Percentiles rank a stretch among this genome's conserved stretches.
Conservation (phyloP, 2,888 invertebrate species). For the Bellardia pandia region DNA sequence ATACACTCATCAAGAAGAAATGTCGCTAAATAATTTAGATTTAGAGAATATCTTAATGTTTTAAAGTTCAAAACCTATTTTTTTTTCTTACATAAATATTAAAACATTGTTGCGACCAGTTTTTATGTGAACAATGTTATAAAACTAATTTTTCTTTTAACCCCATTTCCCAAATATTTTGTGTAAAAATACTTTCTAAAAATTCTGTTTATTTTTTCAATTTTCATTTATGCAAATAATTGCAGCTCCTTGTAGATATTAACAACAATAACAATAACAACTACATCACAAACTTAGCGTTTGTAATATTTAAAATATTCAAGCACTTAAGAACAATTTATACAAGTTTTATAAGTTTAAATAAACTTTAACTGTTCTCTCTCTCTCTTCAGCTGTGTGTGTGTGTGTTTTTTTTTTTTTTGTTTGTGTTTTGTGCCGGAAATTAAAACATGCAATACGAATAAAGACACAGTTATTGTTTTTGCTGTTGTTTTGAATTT, state of each 20-base stretch:
- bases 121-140: too few relatives aligned
- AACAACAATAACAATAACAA: conserved; percentile 2
- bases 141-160: not conserved
- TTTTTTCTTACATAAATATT: too few relatives aligned
- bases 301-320: conserved; percentile 34
- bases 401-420: not conserved
- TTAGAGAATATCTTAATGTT: too few relatives aligned
- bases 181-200: not conserved
- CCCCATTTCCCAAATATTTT: not conserved
- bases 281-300: conserved; percentile 7
- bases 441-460: conserved; percentile 52
- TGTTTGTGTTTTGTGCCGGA: conserved; percentile 15
- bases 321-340: conserved; percentile 60
- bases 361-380: conserved; percentile 40
- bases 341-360: conserved; percentile 52
- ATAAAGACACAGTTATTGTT: conserved; percentile 13
- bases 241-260: conserved; percentile 21
- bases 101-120: too few relatives aligned
- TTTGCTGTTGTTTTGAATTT: not conserved
- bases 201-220: conserved; percentile 9
- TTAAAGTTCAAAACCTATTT: too few relatives aligned
- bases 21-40: too few relatives aligned
- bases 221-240: conserved; percentile 13
- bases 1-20: too few relatives aligned
- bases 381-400: not conserved